These are phyloP conservation scores for Boloria selene DNA, from an alignment of 2,888 invertebrate species.

Conservation along the genomic window DNA sequence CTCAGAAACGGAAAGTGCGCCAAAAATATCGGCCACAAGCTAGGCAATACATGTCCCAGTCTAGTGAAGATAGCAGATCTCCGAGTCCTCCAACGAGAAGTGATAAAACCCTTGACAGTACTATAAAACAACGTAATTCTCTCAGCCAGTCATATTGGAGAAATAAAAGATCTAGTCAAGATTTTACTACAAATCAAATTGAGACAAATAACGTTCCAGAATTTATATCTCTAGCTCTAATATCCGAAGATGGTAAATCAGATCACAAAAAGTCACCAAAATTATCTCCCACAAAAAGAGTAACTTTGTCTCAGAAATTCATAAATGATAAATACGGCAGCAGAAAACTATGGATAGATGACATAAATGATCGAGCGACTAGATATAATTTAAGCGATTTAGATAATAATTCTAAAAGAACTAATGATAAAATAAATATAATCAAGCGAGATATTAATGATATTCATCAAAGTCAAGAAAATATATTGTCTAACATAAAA, in stretches of 20 bases:
- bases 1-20: conserved; percentile 86
- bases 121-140: conserved; percentile 69
- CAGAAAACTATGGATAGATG: conserved; percentile 74
- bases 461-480: conserved; percentile 60
- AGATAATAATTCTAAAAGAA: conserved; percentile 68
- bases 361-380: conserved; percentile 59
- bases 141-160: conserved; percentile 79
- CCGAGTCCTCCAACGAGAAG: conserved; percentile 77
- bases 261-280: conserved; percentile 69
- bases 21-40: conserved; percentile 84
- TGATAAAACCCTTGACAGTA: conserved; percentile 67
- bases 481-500: conserved; percentile 54
- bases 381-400: conserved; percentile 61
- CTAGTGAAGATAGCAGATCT: conserved; percentile 84
- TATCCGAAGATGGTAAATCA: conserved; percentile 60
- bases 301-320: conserved; percentile 78
- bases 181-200: conserved; percentile 59
- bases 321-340: conserved; percentile 81
- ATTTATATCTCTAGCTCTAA: conserved; percentile 76
- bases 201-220: conserved; percentile 74
- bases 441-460: conserved; percentile 56
- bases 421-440: conserved; percentile 60
- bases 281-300: conserved; percentile 63
- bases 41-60: conserved; percentile 80
- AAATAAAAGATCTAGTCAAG: conserved; percentile 71